Conservation (phyloP, 2,888 invertebrate species). For the Pristionchus exspectatus region DNA sequence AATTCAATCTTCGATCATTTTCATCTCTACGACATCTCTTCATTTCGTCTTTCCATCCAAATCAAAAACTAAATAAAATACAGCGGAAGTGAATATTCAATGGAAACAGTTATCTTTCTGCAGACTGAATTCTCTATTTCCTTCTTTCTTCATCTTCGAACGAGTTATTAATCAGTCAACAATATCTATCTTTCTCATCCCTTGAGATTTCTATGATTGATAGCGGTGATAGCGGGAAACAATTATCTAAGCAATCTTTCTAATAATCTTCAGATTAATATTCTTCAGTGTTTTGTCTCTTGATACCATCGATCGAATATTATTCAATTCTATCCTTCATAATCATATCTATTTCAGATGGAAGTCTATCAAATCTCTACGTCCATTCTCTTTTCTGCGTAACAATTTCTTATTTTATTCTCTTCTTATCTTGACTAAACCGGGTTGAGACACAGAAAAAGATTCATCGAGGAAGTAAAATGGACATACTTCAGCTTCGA, state of each 20-base stretch:
- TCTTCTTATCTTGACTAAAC: background rate
- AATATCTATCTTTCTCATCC: background rate
- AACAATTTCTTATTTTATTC: background rate
- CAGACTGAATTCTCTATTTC: background rate
- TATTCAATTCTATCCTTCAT: background rate
- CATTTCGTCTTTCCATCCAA: background rate
- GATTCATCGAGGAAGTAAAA: background rate
- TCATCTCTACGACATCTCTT: background rate
- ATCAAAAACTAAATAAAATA: background rate
- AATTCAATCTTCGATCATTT: background rate
- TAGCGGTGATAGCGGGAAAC: background rate
- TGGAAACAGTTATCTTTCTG: background rate
- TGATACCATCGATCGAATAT: background rate
- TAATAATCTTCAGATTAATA: background rate
- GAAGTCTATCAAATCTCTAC: background rate
- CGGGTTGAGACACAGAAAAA: background rate
- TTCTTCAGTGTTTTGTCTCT: background rate
- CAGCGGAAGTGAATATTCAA: background rate
- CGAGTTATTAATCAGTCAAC: background rate
- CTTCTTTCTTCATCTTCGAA: background rate
- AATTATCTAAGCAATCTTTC: background rate
- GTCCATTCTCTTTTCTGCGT: background rate
- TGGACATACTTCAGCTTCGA: background rate
- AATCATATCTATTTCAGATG: background rate
- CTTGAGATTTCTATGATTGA: background rate